Evolutionary conservation across 2,797 vertebrate species (phyloP).

Genomic region (Rhinophrynus dorsalis): DNA sequence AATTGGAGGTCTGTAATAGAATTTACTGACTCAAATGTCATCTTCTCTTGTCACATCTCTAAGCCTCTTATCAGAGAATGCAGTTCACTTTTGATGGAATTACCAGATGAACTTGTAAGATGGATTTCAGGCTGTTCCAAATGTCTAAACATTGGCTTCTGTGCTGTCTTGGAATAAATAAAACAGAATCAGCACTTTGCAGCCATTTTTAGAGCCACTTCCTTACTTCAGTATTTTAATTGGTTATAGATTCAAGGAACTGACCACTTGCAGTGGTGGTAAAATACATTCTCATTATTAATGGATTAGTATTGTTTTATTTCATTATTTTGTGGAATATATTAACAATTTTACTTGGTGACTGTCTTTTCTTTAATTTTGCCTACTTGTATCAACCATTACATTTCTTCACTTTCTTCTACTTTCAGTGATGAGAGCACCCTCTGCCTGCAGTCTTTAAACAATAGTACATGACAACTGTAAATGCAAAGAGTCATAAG

Average conservation of each 20-base stretch:
- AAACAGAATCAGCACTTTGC: neutral
- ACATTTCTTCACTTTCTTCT: no score
- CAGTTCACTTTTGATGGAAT: slow-evolving; percentile 49
- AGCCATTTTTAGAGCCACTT: neutral
- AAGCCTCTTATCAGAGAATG: slow-evolving; percentile 48
- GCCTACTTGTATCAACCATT: no score
- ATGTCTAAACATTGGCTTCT: slow-evolving; percentile 27
- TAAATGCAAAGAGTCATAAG: no score
- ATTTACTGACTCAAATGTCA: slow-evolving; percentile 43
- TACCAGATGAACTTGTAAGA: slow-evolving; percentile 50
- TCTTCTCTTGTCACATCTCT: slow-evolving; percentile 48
- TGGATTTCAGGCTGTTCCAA: slow-evolving; percentile 38
- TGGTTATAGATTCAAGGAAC: neutral
- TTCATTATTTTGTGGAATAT: neutral
- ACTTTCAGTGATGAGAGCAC: no score
- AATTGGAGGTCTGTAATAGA: slow-evolving; percentile 41
- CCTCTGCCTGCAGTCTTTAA: no score
- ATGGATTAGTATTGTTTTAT: slow-evolving; percentile 7
- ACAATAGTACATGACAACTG: no score
- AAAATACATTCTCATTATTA: neutral
- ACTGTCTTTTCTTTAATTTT: no score
- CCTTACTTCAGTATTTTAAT: neutral
- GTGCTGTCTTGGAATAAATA: slow-evolving; percentile 15
- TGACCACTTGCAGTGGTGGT: neutral
- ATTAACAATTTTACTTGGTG: no score